Base-by-base conservation (phyloP, 2,888 invertebrate species). In the Orthosia cruda region DNA sequence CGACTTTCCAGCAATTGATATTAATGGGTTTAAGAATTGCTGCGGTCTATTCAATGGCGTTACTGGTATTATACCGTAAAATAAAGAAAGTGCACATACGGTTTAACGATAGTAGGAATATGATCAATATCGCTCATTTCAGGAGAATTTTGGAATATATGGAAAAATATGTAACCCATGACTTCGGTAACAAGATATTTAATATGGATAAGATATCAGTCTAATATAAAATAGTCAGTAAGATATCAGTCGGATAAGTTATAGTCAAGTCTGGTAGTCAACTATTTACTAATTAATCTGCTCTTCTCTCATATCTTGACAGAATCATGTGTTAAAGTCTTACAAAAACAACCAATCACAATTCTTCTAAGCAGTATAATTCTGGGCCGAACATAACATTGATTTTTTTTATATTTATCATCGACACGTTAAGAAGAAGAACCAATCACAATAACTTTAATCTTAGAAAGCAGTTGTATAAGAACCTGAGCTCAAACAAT, bases 1-100 rank as follows among this genome's bases (percentile, higher is more conserved):
- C 90, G 71, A 91, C 91, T 92, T 92, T 92, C 92, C 85, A 89
- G 82, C 80, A 77, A 87, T 91, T 90, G 86, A 84, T 87, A 84
- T 88, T 76, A 89, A 90, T 88, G 79, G 85, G 83, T 69, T 83
- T 83, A 77, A 59, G 81, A 86, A 54, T 77, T 65, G 55, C 59
- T 74, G 80, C 54, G 79, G 83, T 77, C 54, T 64, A 16, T 74
- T 45, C 32, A 59, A 66, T 69, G 18, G 32, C 52, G 55, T 63
- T 66, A 57, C 50, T 52, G 32, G 59, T 75, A 74, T 63, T 55
- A 13, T 65, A 57, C 49, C 23, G 15, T 57, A 54, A 66, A 65
- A 26, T 65, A 54, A 71, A 61, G 72, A 81, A 77, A 80, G 49
- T 50, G 58, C 55, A 58, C 26, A 59, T 54, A 65, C 13, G 23